Base-by-base conservation (phyloP, 1,140 invertebrate species). In the Ceratoteleas bidentatus region DNA sequence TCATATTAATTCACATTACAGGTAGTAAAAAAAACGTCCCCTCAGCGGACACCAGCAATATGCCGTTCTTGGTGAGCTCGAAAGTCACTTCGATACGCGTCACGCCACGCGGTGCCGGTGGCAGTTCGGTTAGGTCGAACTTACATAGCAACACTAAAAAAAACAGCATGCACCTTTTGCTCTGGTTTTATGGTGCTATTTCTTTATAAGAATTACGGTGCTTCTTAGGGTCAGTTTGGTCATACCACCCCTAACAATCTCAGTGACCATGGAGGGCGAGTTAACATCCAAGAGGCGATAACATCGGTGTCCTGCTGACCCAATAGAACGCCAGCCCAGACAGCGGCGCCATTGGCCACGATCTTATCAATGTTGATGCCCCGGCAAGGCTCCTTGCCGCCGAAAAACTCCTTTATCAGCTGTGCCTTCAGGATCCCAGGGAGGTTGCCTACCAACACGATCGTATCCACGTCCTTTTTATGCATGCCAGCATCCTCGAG, bases 61-160 rank as follows among this genome's bases (percentile, higher is more conserved):
- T 99, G 92, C 98, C 98, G 88, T 99, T 99, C 47, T 98, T 98
- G 87, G 99, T 98, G 85, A 99, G 99, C 92, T 99, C 98, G 88
- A 99, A 99, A 0, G 98, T 99, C 2, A 99, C 98, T 92, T 99
- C 98, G 88, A 99, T 99, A 92, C 99, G 98, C n/a, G 98, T 98
- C 47, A 99, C 98, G 72, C 99, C 98, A 88, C 98, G 93, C 4
- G 98, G 98, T 50, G 98, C 98, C 43, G 98, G 98, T 79, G 99
- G 98, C 81, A 99, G 99, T 54, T 98, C 99, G 75, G 98, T 99
- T 32, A 99, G 92, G 90, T 99, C 99, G 91, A 99, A 99, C 91
- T 99, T 99, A 70, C 98, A 98, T 33, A 99, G 93, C 58, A 98
- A 92, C n/a, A n/a, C n/a, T n/a, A n/a, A n/a, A n/a, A n/a, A n/a